Conservation (phyloP, 2,797 vertebrate species). For the Hippopotamyrus pictus region DNA sequence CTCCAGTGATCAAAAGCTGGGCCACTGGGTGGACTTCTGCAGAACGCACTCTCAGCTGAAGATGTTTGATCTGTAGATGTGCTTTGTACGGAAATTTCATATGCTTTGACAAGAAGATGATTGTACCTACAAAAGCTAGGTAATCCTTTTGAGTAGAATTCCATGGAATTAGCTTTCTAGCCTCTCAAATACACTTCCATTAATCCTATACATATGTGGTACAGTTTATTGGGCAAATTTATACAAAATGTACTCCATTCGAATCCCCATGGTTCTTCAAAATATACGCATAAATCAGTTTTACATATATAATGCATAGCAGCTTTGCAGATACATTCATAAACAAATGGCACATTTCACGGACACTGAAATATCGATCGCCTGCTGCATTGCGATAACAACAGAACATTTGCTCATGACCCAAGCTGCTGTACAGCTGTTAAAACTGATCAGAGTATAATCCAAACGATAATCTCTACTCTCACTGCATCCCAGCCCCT, state of each 20-base stretch:
- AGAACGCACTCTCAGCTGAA: background rate
- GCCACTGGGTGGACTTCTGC: background rate
- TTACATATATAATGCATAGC: background rate
- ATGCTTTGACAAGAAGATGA: background rate
- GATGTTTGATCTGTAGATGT: background rate
- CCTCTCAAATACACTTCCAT: background rate
- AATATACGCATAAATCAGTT: background rate
- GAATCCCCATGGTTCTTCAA: background rate
- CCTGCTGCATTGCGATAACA: background rate
- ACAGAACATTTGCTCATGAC: background rate
- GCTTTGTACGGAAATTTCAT: background rate
- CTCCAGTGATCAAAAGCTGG: background rate
- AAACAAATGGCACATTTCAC: background rate
- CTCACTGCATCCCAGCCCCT: background rate
- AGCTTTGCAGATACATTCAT: background rate
- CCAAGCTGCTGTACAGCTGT: background rate
- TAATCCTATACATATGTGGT: background rate
- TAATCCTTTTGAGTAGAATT: background rate
- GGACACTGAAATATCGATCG: background rate
- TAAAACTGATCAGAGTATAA: slow-evolving; percentile 9
- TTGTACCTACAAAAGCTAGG: background rate
- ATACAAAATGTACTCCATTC: background rate
- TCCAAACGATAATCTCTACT: background rate
- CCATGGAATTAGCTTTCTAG: background rate
- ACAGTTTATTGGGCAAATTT: background rate